These are phyloP conservation scores for Ditylenchus dipsaci DNA, from an alignment of 1,140 invertebrate genomes.

Conservation along the genomic window DNA sequence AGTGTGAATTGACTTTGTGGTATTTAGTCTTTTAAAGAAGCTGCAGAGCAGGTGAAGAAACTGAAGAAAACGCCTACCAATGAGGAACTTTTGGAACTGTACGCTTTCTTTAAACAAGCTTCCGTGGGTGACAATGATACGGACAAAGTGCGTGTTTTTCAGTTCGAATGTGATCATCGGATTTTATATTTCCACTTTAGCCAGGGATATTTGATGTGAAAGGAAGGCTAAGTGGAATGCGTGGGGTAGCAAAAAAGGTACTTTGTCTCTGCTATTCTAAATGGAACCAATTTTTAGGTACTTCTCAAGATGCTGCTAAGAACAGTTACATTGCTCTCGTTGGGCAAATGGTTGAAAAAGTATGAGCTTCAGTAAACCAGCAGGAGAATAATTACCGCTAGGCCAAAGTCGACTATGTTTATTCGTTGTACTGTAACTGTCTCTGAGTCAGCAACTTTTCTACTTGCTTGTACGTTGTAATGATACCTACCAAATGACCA, in stretches of 20 bases:
- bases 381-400: too few species aligned
- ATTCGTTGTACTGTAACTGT: too few species aligned
- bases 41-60: slow-evolving; percentile 58
- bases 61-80: slow-evolving; percentile 72
- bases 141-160: neutral
- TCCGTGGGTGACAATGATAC: slow-evolving; percentile 37
- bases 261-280: slow-evolving; percentile 54
- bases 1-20: neutral
- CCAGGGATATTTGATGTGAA: slow-evolving; percentile 88
- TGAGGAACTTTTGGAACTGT: slow-evolving; percentile 76
- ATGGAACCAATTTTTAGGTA: slow-evolving; percentile 45
- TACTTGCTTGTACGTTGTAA: too few species aligned
- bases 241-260: slow-evolving; percentile 79
- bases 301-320: slow-evolving; percentile 71
- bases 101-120: slow-evolving; percentile 80
- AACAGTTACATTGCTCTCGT: slow-evolving; percentile 76
- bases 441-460: too few species aligned
- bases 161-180: neutral
- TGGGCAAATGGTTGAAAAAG: slow-evolving; percentile 63
- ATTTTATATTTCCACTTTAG: slow-evolving; percentile 59
- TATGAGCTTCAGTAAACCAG: slow-evolving; percentile 11
- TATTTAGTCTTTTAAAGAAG: neutral
- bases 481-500: too few species aligned
- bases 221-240: slow-evolving; percentile 91
- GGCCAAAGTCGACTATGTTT: too few species aligned